Evolutionary conservation across 2,888 invertebrate species (phyloP).

Genomic region (Brenthis ino): DNA sequence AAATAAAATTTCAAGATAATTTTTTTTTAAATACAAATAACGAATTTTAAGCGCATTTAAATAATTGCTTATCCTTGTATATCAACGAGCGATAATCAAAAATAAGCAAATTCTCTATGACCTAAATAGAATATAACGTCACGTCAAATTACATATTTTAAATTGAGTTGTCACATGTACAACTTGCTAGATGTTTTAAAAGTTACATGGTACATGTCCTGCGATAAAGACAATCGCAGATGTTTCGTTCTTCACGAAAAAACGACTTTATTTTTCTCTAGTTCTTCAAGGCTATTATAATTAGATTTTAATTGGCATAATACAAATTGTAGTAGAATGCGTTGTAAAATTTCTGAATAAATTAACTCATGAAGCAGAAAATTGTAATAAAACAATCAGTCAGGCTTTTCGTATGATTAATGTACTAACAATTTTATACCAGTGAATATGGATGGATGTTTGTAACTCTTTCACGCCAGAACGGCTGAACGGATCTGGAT

Average conservation of each 20-base stretch:
- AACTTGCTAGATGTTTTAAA: slow-evolving; percentile 14
- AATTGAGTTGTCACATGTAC: slow-evolving; percentile 50
- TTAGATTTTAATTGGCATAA: slow-evolving; percentile 23
- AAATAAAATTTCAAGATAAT: no score
- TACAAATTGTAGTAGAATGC: slow-evolving; percentile 21
- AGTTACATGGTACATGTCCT: slow-evolving; percentile 53
- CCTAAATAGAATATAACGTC: slow-evolving; percentile 41
- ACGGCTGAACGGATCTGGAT: no score
- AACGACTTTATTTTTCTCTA: slow-evolving; percentile 59
- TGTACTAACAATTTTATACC: background rate
- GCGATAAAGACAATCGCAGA: slow-evolving; percentile 72
- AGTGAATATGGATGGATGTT: no score
- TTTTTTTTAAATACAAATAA: no score
- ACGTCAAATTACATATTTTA: slow-evolving; percentile 22
- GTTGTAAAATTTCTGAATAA: slow-evolving; percentile 2
- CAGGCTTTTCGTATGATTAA: background rate
- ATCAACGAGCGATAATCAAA: background rate
- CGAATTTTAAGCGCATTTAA: no score
- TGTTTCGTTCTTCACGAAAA: slow-evolving; percentile 62
- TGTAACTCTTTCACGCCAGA: no score
- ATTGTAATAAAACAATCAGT: slow-evolving; percentile 7
- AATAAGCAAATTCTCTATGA: background rate
- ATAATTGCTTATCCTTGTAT: background rate
- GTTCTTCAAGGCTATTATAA: slow-evolving; percentile 50
- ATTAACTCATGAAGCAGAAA: slow-evolving; percentile 1